A percentile compares a stretch with the other conserved stretches of the same genome.
Conservation (phyloP, 2,797 vertebrate genomes). For the Enteromius fasciolatus region DNA sequence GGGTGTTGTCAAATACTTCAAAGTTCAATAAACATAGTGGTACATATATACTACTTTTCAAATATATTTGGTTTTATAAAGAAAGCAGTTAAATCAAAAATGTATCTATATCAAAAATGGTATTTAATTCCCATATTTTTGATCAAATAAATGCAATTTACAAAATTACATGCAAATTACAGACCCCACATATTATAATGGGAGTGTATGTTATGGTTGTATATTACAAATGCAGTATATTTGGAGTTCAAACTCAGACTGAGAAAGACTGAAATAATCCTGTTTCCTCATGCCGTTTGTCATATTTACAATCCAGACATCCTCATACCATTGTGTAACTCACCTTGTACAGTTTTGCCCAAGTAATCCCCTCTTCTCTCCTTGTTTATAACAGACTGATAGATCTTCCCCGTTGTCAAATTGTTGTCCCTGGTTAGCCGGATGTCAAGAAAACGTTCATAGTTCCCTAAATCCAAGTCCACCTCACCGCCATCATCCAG, state of each 20-base stretch:
- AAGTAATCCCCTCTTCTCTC: slow-evolving; percentile 86
- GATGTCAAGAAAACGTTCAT: slow-evolving; percentile 86
- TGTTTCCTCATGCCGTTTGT: not conserved
- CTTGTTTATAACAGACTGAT: slow-evolving; percentile 87
- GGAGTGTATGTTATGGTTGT: not conserved
- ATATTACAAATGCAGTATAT: not conserved
- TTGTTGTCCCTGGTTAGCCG: slow-evolving; percentile 87
- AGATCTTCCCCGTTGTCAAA: slow-evolving; percentile 87
- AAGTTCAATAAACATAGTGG: not conserved
- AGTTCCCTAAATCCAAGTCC: slow-evolving; percentile 86
- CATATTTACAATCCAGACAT: slow-evolving; percentile 9
- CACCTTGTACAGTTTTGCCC: slow-evolving; percentile 88
- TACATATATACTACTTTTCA: too few species aligned
- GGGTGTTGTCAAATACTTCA: not conserved
- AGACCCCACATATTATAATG: not conserved
- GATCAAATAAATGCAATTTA: too few species aligned
- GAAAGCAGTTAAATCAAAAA: too few species aligned
- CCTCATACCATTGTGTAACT: not conserved
- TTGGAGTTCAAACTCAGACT: not conserved
- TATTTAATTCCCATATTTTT: too few species aligned
- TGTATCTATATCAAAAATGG: too few species aligned
- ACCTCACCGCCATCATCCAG: slow-evolving; percentile 87
- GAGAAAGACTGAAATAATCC: not conserved
- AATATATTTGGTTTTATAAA: too few species aligned
- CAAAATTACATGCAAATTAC: too few species aligned